Evolutionary conservation across 2,797 vertebrate genomes (phyloP), one percentile per base, ranked within the genome.

Genomic region (Psittacula derbiana): DNA sequence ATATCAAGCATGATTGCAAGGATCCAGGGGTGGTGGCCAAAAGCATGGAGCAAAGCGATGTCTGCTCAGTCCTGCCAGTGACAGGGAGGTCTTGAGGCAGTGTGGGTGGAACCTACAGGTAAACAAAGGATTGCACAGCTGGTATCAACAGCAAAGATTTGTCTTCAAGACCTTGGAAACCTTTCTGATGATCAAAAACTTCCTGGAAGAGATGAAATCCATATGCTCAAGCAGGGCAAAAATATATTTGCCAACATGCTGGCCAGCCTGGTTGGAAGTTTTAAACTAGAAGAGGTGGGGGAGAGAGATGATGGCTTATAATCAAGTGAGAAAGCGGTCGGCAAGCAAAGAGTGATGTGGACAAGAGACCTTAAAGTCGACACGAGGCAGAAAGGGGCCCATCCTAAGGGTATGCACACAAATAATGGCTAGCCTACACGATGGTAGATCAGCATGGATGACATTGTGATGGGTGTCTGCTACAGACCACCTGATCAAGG

Each of bases 21-120:
- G 30, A 41, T 60, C n/a, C 21, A 21, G 52, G 20, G 18, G 7
- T 74, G n/a, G 24, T 41, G 52, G 20, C 38, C 61, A 78, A 78
- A 25, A 47, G 9, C 23, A 53, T 0, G 1, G 28, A 3, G 13
- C 33, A 72, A 71, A 75, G 24, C 2, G 2, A 4, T 31, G 4
- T 47, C 25, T 85, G 12, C 49, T 72, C 17, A 20, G 27, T 41
- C 38, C 38, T 2, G 1, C 7, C 41, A 72, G 12, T 61, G 75
- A 72, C 23, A 16, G 16, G 8, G 72, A 60, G 21, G 15, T 44
- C 38, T 76, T 73, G 25, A 83, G 55, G 50, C 16, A 73, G 13
- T 25, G 41, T 18, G 4, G 25, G 36, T 46, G 33, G 43, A 69
- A 58, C 19, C 31, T 73, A 0, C 16, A 41, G 16, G 5, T 70